Base-by-base conservation (phyloP, 2,797 vertebrate species). In the Natrix natrix region DNA sequence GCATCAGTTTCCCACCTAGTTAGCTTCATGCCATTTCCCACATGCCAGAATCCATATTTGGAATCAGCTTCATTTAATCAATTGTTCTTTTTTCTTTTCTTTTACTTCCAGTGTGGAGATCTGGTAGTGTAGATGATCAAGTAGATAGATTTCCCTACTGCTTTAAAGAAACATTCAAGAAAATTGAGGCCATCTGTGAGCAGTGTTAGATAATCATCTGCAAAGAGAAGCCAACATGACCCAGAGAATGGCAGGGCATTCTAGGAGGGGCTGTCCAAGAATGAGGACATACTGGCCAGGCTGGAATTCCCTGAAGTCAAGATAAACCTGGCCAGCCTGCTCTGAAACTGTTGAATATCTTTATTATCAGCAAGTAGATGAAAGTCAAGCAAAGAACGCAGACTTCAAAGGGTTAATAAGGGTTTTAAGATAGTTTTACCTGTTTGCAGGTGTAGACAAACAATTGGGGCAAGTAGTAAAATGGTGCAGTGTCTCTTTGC, bases 251-350 rank as follows among this genome's bases (percentile, higher is more conserved):
- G 20, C 26, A 56, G 52, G 59, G 56, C 61, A 22, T 5, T 12
- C 43, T 28, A 78, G 83, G 83, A 55, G 83, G 88, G 83, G 90
- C 20, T 91, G n/a, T 20, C 88, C 43, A 95, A 93, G 96, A 96
- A 97, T 96, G 95, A 95, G 87, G 61, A 87, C 5, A 0, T 59
- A 93, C 95, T 55, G 20, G 95, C 92, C 43, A 83, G 12, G 86
- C 74, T 0, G 92, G 95, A 94, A 61, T 57, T 88, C 91, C 87
- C 43, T 4, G 28, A 66, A 0, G 57, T 66, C 57, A 0, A 88
- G 43, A 24, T n/a, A 16, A 90, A 91, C 59, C 83, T 52, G 69
- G 92, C 54, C 28, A 52, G 69, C 93, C 52, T 91, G 95, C 66
- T 89, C 37, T 0, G 16, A 61, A 74, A 94, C 74, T 6, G 0